Evolutionary conservation across 2,797 vertebrate genomes (phyloP), one percentile per base, ranked within the genome.

Genomic region (Clarias laeviceps): DNA sequence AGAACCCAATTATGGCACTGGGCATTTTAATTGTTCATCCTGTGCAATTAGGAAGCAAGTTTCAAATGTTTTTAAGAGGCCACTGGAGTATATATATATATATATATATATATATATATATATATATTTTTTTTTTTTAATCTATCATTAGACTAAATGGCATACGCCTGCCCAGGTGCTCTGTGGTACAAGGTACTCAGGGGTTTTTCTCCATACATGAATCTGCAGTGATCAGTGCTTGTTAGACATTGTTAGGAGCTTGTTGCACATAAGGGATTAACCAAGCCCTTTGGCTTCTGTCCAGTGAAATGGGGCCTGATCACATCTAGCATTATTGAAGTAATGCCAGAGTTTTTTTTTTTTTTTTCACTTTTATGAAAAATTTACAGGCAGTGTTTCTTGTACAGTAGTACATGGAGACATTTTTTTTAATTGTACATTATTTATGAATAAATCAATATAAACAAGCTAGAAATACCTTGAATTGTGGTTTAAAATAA

Each of bases 1-100:
- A 93, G 93, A 93, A 93, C 86, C 94, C 95, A 95, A 95, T 94
- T 95, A 95, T 82, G 92, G 91, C 85, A 85, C 65, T 24, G 91
- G 91, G 91, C 79, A 82, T 92, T 93, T 95, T 90, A 88, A 93
- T 88, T 94, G 86, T 85, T 81, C 92, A 76, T 81, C 92, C 90
- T 90, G 29, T 91, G 93, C 90, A 95, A 95, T 94, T 94, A 94
- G 94, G 89, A 89, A 87, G 90, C 85, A 89, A 84, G 89, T 93
- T 90, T 89, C 90, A 93, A 93, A 93, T 91, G 87, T 85, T 89
- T 91, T 94, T 89, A 94, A 95, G 94, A 92, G 92, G 91, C 90
- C 90, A 92, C 92, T 91, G 91, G 91, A 93, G 94, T 93, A 90
- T 93, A 93, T 78, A 29, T 69, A 11, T 82, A 24, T 93, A 93